Conservation (phyloP, 1,140 invertebrate genomes). For the Popillia japonica region DNA sequence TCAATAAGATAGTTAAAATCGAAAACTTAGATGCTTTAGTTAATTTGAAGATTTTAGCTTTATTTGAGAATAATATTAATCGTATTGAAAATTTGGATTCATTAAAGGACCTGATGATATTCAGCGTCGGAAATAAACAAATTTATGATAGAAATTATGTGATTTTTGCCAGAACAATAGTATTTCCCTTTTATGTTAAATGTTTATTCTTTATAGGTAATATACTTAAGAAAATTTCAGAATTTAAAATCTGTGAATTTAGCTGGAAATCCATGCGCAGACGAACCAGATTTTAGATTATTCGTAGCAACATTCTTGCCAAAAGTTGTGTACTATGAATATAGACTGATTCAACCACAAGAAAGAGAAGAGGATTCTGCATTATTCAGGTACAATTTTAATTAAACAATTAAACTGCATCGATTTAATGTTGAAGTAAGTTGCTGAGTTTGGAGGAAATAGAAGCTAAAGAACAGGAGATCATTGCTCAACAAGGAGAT, state of each 20-base stretch:
- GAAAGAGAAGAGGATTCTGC: conserved; percentile 64
- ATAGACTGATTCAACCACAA: conserved; percentile 72
- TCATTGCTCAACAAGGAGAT: conserved; percentile 55
- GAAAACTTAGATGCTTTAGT: conserved; percentile 79
- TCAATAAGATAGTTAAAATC: conserved; percentile 85
- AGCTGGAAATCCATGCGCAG: conserved; percentile 79
- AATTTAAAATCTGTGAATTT: conserved; percentile 80
- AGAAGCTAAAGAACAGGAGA: conserved; percentile 63
- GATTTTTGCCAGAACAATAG: conserved; percentile 12
- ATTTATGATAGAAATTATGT: conserved; percentile 78
- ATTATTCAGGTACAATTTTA: background rate
- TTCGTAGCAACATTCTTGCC: conserved; percentile 77
- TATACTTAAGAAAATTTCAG: conserved; percentile 79
- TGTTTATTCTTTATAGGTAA: conserved; percentile 65
- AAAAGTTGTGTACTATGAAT: conserved; percentile 81
- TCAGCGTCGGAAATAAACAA: conserved; percentile 85
- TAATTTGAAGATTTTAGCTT: conserved; percentile 77
- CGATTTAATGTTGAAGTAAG: background rate
- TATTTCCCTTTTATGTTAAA: conserved; percentile 36
- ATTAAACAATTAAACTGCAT: background rate
- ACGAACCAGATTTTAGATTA: conserved; percentile 68
- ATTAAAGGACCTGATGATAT: conserved; percentile 75
- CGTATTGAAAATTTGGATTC: conserved; percentile 78
- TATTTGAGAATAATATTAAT: conserved; percentile 83
- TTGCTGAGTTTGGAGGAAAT: conserved; percentile 62